Evolutionary conservation across 2,888 invertebrate species (phyloP), one percentile per base, ranked within the genome.

Genomic region (Phortica okadai): DNA sequence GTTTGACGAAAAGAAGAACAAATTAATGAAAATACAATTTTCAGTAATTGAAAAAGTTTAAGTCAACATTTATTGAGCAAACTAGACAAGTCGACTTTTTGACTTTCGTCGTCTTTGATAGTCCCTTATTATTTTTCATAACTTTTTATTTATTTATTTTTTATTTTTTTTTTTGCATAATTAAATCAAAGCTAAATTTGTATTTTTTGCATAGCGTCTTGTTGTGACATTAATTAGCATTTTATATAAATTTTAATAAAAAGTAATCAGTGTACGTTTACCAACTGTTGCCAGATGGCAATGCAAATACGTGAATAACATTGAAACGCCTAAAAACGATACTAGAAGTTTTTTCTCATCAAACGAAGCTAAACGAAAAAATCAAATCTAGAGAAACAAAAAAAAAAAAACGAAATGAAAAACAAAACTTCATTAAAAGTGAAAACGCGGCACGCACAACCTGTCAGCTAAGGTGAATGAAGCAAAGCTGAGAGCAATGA

Each of bases 221-320:
- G 50, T 8, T 50, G 3, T 50, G 33, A 33, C 33, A 1, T 72
- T 73, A 83, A 84, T 84, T 85, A 82, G 74, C 79, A 83, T 82
- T 82, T 82, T 69, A 42, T 54, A 33, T 54, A 54, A 69, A 72
- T 72, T 72, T 72, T 72, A 72, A 72, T 72, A 72, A 72, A 25
- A 54, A 44, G 44, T 10, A 45, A 69, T 69, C 45, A 45, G 25
- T 64, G 25, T 33, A 33, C n/a, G 50, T 21, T 44, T 73, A 50
- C 74, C 44, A 74, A 74, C 62, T 74, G 64, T 50, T 74, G 74
- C 21, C 64, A 76, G 33, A 42, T 72, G 67, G 74, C 77, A 73
- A 69, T 78, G 75, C 75, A 64, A 56, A 74, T 21, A n/a, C 44
- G n/a, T 16, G 44, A 14, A 44, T 45, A 33, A 41, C 66, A 25